Evolutionary conservation across 2,113 vertebrate genomes (phyloP), one percentile per base, ranked within the genome.

Genomic region (Semnopithecus entellus): DNA sequence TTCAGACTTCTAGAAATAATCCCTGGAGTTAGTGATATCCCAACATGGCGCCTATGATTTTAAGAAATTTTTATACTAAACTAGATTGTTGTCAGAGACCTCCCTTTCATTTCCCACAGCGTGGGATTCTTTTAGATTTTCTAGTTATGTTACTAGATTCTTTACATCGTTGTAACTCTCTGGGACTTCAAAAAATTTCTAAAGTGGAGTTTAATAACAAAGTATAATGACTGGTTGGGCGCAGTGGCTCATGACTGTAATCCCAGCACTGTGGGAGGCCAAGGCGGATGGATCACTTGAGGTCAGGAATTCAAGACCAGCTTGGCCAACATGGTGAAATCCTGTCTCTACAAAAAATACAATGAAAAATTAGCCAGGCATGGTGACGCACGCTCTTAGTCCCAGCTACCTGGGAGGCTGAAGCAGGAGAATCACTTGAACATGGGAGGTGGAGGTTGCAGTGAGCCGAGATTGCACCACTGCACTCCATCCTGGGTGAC

Each of bases 381-480:
- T 64, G 61, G 12, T 30, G 27, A 13, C 0, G 12, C 61, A 30
- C 0, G 2, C 61, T 30, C 32, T 27, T 14, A 64, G 27, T 14
- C 27, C 11, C 61, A 32, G 12, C 61, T 64, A 64, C 30, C 6
- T 13, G 13, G 61, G 61, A 64, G 61, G 12, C 61, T 32, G 12
- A 64, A 30, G 61, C 27, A 64, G 27, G 61, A 64, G 5, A 30
- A 64, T 14, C 61, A 64, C 27, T 64, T 13, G 30, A 64, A 64
- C 61, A 12, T 14, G 12, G 61, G 1, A 64, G 27, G 30, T 32
- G 12, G 61, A 30, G 11, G 27, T 32, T 64, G 12, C 27, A 64
- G 12, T 6, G 27, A 32, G 61, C 61, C 6, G 5, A 30, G 27
- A 64, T 14, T 64, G 61, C 0, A 0, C 61, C 27, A 64, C 61